These are phyloP conservation scores for Marisa cornuarietis DNA, from an alignment of 1,140 invertebrate species.

Conservation along the genomic window DNA sequence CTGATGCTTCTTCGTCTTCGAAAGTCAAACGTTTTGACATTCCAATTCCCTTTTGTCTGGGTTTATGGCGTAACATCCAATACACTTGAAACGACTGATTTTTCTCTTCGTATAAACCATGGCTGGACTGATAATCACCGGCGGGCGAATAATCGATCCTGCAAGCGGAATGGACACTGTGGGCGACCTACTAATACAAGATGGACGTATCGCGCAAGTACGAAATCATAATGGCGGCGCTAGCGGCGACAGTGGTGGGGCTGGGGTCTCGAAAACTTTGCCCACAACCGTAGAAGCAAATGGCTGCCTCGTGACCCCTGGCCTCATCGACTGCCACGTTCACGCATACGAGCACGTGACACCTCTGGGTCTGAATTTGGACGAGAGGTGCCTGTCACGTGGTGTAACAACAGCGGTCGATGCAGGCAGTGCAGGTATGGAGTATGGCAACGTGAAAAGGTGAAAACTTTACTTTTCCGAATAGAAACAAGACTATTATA, in stretches of 20 bases:
- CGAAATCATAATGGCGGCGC: constrained; percentile 6
- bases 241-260: background rate
- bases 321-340: constrained; percentile 60
- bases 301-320: constrained; percentile 55
- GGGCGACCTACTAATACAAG: constrained; percentile 36
- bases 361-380: constrained; percentile 56
- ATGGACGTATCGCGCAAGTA: constrained; percentile 29
- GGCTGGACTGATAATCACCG: constrained; percentile 46
- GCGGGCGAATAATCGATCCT: constrained; percentile 55
- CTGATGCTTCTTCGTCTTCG: too few relatives aligned
- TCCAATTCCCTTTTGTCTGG: too few relatives aligned
- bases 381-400: constrained; percentile 48
- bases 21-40: too few relatives aligned
- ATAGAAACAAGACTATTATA: too few relatives aligned
- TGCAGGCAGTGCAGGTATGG: constrained; percentile 57
- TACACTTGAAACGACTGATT: too few relatives aligned
- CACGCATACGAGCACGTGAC: constrained; percentile 61
- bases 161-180: constrained; percentile 42
- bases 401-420: constrained; percentile 60
- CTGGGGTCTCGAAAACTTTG: background rate
- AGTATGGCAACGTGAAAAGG: background rate
- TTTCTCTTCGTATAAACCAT: constrained; percentile 4
- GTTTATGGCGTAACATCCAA: too few relatives aligned
- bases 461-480: background rate
- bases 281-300: constrained; percentile 41